Conservation (phyloP, 2,797 vertebrate species). For the Clangula hyemalis region DNA sequence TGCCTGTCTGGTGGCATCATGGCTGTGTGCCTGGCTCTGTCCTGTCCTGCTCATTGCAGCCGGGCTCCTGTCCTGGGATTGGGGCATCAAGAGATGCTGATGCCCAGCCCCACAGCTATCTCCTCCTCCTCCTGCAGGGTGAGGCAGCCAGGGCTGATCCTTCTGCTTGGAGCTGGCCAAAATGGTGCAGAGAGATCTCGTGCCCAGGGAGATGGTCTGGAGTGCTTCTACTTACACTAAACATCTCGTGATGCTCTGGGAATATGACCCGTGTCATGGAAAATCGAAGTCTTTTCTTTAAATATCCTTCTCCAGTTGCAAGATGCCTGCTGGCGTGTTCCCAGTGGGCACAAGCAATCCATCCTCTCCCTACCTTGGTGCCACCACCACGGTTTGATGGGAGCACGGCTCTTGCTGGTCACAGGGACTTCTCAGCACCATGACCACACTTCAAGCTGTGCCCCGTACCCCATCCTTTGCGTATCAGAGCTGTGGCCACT, state of each 20-base stretch:
- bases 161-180: background rate
- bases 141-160: background rate
- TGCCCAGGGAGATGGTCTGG: background rate
- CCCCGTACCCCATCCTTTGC: background rate
- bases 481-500: background rate
- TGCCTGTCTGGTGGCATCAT: background rate
- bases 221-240: background rate
- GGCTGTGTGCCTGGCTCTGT: background rate
- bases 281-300: background rate
- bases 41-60: background rate
- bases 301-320: background rate
- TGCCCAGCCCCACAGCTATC: background rate
- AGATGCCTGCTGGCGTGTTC: background rate
- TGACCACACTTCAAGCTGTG: fast-evolving
- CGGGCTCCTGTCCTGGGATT: fast-evolving
- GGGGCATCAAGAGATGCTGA: background rate
- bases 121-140: background rate
- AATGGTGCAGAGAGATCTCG: background rate
- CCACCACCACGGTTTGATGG: fast-evolving
- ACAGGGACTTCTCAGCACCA: background rate
- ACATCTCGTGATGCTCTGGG: background rate
- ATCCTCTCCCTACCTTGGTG: background rate
- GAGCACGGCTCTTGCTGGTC: background rate
- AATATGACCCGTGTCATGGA: background rate
- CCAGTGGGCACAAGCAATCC: background rate